Evolutionary conservation across 2,113 vertebrate species (phyloP).

Genomic region (Platycercus adscitus): DNA sequence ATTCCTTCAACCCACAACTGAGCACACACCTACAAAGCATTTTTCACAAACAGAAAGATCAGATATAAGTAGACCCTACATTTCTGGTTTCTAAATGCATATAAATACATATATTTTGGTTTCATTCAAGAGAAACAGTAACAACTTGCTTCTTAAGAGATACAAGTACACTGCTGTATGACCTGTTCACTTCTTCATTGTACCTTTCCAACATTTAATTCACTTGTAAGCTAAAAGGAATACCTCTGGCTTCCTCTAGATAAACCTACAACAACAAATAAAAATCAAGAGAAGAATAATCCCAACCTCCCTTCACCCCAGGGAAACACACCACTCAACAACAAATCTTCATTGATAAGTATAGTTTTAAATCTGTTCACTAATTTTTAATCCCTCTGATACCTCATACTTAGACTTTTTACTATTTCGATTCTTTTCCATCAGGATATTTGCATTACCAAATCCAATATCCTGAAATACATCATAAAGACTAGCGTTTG

Average conservation of each 20-base stretch:
- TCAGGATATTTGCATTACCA: background rate
- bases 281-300: background rate
- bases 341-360: background rate
- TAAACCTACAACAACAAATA: background rate
- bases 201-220: background rate
- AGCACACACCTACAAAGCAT: background rate
- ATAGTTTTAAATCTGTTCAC: background rate
- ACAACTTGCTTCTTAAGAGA: background rate
- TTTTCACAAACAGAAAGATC: background rate
- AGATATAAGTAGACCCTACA: background rate
- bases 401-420: background rate
- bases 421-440: background rate
- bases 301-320: background rate
- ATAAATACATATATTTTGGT: background rate
- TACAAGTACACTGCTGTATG: background rate
- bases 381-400: background rate
- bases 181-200: background rate
- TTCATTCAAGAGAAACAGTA: background rate
- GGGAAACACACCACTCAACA: background rate
- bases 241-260: background rate
- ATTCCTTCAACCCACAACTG: background rate
- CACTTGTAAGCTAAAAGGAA: background rate
- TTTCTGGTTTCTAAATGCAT: background rate
- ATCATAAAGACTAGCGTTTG: background rate
- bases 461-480: background rate